These are phyloP conservation scores for Pseudochaenichthys georgianus DNA, from an alignment of 2,797 vertebrate species.

Conservation along the genomic window DNA sequence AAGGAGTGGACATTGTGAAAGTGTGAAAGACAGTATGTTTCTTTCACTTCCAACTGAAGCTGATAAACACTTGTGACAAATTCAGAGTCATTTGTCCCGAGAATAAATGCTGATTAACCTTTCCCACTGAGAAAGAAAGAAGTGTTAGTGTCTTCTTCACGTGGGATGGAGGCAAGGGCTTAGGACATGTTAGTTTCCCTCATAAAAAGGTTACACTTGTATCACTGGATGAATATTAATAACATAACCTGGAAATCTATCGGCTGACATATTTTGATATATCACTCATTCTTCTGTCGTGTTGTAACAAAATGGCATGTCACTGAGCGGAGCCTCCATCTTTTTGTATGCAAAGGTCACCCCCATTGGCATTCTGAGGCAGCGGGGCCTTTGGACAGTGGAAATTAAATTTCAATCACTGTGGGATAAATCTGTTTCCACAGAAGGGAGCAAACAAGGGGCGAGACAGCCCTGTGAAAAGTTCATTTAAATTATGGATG, in stretches of 20 bases:
- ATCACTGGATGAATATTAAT: slow-evolving; percentile 6
- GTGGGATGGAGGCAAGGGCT: too few species aligned
- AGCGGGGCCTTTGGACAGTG: slow-evolving; percentile 39
- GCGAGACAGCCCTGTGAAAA: slow-evolving; percentile 40
- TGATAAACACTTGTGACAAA: too few species aligned
- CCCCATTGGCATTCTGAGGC: slow-evolving; percentile 56
- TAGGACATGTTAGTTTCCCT: not conserved
- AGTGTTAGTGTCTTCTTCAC: too few species aligned
- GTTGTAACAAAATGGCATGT: slow-evolving; percentile 41
- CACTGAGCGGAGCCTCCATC: slow-evolving; percentile 28
- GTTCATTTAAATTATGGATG: slow-evolving; percentile 73
- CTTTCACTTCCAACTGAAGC: too few species aligned
- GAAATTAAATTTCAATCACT: slow-evolving; percentile 67
- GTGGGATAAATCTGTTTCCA: slow-evolving; percentile 55
- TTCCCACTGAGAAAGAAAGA: too few species aligned
- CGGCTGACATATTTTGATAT: slow-evolving; percentile 8
- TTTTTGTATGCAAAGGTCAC: slow-evolving; percentile 69
- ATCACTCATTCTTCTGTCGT: slow-evolving; percentile 20
- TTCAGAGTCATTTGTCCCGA: too few species aligned
- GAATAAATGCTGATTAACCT: too few species aligned
- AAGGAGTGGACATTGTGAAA: too few species aligned
- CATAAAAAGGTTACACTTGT: not conserved
- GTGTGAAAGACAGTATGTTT: too few species aligned
- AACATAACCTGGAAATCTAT: not conserved
- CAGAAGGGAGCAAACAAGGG: slow-evolving; percentile 39